Evolutionary conservation across 2,888 invertebrate species (phyloP), one percentile per base, ranked within the genome.

Genomic region (Choristoneura rosaceana): DNA sequence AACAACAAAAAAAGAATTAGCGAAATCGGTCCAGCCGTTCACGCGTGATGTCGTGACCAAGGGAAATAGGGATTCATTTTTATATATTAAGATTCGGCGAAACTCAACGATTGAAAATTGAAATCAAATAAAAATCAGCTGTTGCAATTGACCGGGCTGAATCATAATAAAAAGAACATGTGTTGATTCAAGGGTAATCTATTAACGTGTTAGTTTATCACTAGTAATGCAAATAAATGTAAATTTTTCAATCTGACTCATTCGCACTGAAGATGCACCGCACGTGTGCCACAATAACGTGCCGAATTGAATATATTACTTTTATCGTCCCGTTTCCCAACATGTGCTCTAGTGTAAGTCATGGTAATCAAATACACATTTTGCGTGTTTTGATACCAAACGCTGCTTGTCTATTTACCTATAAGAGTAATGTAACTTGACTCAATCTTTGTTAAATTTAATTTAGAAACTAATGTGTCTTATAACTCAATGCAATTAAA

Each of bases 271-370:
- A 64, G 50, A 34, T 50, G 15, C 59, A 50, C 34, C 4, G 33
- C 34, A 34, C 50, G 50, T n/a, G 25, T 33, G 65, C 65, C 38
- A 52, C n/a, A 17, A 45, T 66, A 61, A 71, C 71, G 66, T 71
- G 70, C 52, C 25, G 3, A 61, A 50, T 5, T 15, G 52, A 67
- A 67, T 61, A 47, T 55, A 61, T 50, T 33, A 50, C 60, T 10
- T 25, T 34, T 47, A 25, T 38, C 5, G 45, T 25, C 55, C 45
- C 45, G 47, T 58, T 52, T n/a, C 10, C n/a, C 34, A 34, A 34
- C 60, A 67, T 55, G 67, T 67, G 71, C 52, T 25, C 17, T 61
- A 43, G 14, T 34, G 38, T 45, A 7, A 17, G 65, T 60, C 33
- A 55, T 17, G 25, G 34, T 71, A 33, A 45, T 45, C 14, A 12